Percentiles rank a stretch among this genome's conserved stretches.
These are phyloP conservation scores for Sphyrna mokarran DNA, from an alignment of 2,113 vertebrate species.

Conservation along the genomic window DNA sequence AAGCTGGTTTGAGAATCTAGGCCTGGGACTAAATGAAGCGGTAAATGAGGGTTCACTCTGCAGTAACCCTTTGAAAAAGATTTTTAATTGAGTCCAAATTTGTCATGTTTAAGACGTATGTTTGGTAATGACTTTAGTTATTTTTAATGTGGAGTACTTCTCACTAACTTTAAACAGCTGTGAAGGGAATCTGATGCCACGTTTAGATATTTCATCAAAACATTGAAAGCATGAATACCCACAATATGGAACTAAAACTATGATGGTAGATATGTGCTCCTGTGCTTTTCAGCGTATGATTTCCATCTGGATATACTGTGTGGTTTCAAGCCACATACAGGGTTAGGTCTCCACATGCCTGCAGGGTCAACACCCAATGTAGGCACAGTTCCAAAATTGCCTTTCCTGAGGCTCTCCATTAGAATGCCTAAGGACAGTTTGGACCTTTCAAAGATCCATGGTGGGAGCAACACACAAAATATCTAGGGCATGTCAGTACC, in stretches of 20 bases:
- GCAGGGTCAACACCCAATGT: neutral
- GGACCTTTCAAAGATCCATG: neutral
- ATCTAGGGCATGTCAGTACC: too few species aligned
- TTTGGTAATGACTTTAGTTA: neutral
- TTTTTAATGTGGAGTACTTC: neutral
- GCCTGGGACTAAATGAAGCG: neutral
- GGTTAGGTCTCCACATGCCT: neutral
- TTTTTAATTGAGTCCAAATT: neutral
- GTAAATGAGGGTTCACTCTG: neutral
- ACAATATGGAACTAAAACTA: neutral
- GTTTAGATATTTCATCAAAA: neutral
- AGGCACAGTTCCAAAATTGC: neutral
- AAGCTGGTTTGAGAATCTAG: neutral
- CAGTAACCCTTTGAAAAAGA: constrained; percentile 2
- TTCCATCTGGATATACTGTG: neutral
- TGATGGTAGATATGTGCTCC: neutral
- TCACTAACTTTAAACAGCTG: neutral
- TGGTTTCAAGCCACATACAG: neutral
- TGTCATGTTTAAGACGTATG: neutral
- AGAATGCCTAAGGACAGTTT: neutral
- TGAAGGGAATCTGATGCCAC: neutral
- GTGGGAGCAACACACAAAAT: too few species aligned
- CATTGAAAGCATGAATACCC: neutral
- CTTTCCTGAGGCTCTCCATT: neutral
- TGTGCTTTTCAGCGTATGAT: neutral